Evolutionary conservation across 2,113 vertebrate genomes (phyloP), one percentile per base, ranked within the genome.

Genomic region (Lagopus leucura): DNA sequence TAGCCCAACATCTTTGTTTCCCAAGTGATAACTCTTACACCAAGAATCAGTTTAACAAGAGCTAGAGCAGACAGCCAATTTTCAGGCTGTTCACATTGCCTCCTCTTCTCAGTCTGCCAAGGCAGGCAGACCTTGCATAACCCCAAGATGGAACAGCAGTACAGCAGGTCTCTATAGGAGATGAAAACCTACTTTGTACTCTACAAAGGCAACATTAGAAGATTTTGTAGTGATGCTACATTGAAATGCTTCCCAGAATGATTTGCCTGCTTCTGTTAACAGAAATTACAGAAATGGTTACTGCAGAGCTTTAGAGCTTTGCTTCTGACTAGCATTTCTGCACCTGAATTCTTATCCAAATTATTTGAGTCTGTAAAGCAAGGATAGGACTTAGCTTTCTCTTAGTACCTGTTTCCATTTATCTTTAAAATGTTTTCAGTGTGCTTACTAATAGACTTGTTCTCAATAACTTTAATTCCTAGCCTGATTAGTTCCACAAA

Each of bases 51-150:
- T 93, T 90, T 81, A 86, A 75, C 8, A 18, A 90, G 90, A 86
- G 80, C 52, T 43, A 43, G 67, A 92, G 93, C 96, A 94, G 86
- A 24, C 90, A 90, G 95, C 92, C 92, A 96, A 47, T 52, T 96
- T 95, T 84, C 92, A 94, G 88, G 61, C 93, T 95, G 77, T 79
- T 92, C 83, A 7, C 70, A 30, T 83, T 90, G 92, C 92, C 88
- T 77, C 61, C 73, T 88, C 92, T 60, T 74, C 86, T 28, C 50
- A 94, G 92, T 50, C 70, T 96, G 95, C 93, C 88, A 94, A 77
- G 73, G 83, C 61, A 93, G 88, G 72, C 94, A 92, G 93, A 92
- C 96, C 95, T 94, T 93, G 95, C 86, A 36, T 94, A 93, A 96
- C 92, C 95, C 17, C 3, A 64, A 81, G 66, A 32, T 74, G 36